These are phyloP conservation scores for Drosophila lowei DNA, from an alignment of 1,140 invertebrate genomes.

Conservation along the genomic window DNA sequence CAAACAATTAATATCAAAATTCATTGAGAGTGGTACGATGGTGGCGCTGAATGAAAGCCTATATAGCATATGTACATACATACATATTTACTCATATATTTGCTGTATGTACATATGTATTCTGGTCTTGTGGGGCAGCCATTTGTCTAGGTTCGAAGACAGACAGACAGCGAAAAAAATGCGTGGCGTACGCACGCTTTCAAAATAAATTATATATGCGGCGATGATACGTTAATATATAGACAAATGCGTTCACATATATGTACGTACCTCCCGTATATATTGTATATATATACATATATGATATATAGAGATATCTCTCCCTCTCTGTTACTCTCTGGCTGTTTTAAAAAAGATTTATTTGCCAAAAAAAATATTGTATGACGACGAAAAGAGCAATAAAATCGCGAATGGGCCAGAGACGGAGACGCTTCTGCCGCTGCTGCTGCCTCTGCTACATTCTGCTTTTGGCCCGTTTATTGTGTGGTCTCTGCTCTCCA, in stretches of 20 bases:
- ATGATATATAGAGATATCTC: slow-evolving; percentile 4
- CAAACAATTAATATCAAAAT: slow-evolving; percentile 49
- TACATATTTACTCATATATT: slow-evolving; percentile 11
- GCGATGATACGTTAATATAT: slow-evolving; percentile 44
- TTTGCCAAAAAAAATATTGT: slow-evolving; percentile 49
- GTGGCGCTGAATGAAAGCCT: slow-evolving; percentile 56
- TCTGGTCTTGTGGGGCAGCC: slow-evolving; percentile 18
- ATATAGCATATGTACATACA: slow-evolving; percentile 8
- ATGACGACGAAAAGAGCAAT: slow-evolving; percentile 41
- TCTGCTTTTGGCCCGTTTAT: slow-evolving; percentile 23
- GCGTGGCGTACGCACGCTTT: slow-evolving; percentile 74
- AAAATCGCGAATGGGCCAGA: slow-evolving; percentile 37
- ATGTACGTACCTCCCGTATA: not conserved
- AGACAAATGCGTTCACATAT: slow-evolving; percentile 24
- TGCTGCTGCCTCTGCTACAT: no score
- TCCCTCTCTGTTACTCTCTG: slow-evolving; percentile 6
- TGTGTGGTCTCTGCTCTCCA: slow-evolving; percentile 30
- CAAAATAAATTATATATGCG: slow-evolving; percentile 72
- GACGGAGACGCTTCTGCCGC: no score
- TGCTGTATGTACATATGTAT: slow-evolving; percentile 8
- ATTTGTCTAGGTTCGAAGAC: slow-evolving; percentile 41
- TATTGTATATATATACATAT: slow-evolving; percentile 1
- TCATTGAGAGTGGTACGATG: slow-evolving; percentile 44
- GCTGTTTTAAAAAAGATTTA: slow-evolving; percentile 49
- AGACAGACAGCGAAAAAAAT: slow-evolving; percentile 32